phyloP scores from a whole-genome alignment of 2,797 vertebrate species.

The Spondyliosoma cantharus region DNA sequence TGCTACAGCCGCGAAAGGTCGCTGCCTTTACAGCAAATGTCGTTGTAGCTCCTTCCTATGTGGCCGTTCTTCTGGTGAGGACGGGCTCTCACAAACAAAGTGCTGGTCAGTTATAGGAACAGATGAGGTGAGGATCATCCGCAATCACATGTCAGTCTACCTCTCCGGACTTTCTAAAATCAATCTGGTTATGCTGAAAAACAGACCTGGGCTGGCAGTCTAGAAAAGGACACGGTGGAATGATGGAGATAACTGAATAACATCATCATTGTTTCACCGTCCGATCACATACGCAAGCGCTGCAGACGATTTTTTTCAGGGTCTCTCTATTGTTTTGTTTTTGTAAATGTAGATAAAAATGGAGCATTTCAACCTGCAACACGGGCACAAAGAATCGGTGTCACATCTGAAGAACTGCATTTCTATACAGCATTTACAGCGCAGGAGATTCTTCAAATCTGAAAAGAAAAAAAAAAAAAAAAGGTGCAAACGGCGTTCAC shows the following conservation, averaged over 20 bases:
- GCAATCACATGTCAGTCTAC: no score
- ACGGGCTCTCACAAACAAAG: no score
- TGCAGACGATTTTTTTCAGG: conserved; percentile 21
- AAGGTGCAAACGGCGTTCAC: conserved; percentile 33
- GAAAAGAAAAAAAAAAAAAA: conserved; percentile 38
- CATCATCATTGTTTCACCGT: not conserved
- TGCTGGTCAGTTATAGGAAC: no score
- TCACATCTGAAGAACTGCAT: conserved; percentile 33
- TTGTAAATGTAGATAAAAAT: conserved; percentile 34
- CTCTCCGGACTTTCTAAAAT: no score
- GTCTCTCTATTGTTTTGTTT: conserved; percentile 26
- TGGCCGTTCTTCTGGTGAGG: no score
- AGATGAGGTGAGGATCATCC: no score
- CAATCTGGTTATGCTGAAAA: no score
- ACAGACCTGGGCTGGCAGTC: no score
- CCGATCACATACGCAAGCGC: not conserved
- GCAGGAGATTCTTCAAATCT: conserved; percentile 37
- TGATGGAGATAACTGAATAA: not conserved
- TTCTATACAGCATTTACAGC: conserved; percentile 32
- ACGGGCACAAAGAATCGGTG: conserved; percentile 20
- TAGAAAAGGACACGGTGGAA: not conserved
- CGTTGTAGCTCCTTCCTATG: no score
- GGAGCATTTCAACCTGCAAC: conserved; percentile 25
- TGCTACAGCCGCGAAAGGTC: no score
- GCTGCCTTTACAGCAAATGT: no score